Evolutionary conservation across 2,113 vertebrate species (phyloP).

Genomic region (Capreolus pygargus): DNA sequence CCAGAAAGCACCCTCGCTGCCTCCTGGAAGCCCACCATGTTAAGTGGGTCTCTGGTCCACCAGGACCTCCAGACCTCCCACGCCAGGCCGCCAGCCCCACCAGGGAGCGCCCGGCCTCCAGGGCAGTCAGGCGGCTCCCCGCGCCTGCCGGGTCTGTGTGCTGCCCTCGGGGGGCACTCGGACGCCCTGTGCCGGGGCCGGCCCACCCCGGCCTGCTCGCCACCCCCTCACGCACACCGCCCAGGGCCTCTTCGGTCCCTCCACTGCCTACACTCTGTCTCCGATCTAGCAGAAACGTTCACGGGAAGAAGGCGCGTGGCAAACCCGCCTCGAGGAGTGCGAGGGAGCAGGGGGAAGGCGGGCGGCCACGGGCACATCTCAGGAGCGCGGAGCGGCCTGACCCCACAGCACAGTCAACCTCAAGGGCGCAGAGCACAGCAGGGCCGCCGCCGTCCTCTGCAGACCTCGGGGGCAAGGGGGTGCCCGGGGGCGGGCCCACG

Average conservation of each 20-base stretch:
- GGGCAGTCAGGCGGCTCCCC: not conserved
- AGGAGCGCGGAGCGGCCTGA: accelerated
- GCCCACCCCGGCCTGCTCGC: not conserved
- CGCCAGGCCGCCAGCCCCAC: not conserved
- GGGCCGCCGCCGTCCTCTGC: accelerated
- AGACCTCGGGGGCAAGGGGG: not conserved
- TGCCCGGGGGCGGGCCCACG: accelerated
- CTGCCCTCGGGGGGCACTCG: not conserved
- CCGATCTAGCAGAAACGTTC: not conserved
- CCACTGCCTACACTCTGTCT: not conserved
- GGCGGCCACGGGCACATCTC: accelerated
- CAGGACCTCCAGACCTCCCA: not conserved
- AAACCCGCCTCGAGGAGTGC: accelerated
- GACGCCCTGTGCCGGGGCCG: accelerated
- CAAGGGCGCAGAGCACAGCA: accelerated
- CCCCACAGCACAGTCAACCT: not conserved
- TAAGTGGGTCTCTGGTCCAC: not conserved
- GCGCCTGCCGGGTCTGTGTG: not conserved
- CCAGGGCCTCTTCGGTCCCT: not conserved
- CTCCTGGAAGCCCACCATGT: not conserved
- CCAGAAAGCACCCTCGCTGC: not conserved
- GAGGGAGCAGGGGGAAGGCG: accelerated
- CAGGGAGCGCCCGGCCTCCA: not conserved
- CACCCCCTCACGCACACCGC: accelerated
- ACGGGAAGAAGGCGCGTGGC: not conserved